Base-by-base conservation (phyloP, 2,797 vertebrate genomes). In the Botia almorhae region DNA sequence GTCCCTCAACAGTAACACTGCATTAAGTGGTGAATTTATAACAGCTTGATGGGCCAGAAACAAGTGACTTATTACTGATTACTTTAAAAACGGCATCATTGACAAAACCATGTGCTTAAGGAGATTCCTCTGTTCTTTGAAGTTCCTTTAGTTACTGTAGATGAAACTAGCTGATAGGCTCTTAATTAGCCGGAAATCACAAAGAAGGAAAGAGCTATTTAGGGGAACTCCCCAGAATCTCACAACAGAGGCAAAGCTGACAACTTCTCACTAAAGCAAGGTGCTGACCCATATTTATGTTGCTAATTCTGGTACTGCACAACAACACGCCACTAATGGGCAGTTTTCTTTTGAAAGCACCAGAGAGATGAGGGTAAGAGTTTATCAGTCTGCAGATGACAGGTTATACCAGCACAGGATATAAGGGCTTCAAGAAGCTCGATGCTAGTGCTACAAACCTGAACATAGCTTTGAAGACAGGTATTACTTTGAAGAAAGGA, bases 1-100 rank as follows among this genome's bases (percentile, higher is more conserved):
- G 68, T 81, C 68, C 69, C 81, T 89, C 87, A 89, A 74, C 87
- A 83, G 85, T 64, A 70, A 70, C 55, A 53, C n/a, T 51, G 19
- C 56, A 39, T 55, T 39, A 53, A 63, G 29, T 53, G 55, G 17
- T 13, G 11, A 64, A 71, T 71, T 51, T 71, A 79, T 71, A 26
- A 69, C 46, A 26, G 17, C 13, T n/a, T 64, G 16, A 53, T 86
- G 26, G 68, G 56, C 51, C 2, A 63, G 10, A 48, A 74, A 48
- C 48, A 77, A 19, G 19, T 39, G 61, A 81, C 55, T 43, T n/a
- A 68, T 43, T 43, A 19, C 11, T 63, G 19, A 61, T 81, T 60
- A 53, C n/a, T 13, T 55, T 73, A 23, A 60, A 61, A 76, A 11
- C 50, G 29, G 63, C 4, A 11, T 33, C 68, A 68, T 46, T n/a